These are phyloP conservation scores for Drosophila navojoa DNA, from an alignment of 1,140 invertebrate genomes.

Conservation along the genomic window DNA sequence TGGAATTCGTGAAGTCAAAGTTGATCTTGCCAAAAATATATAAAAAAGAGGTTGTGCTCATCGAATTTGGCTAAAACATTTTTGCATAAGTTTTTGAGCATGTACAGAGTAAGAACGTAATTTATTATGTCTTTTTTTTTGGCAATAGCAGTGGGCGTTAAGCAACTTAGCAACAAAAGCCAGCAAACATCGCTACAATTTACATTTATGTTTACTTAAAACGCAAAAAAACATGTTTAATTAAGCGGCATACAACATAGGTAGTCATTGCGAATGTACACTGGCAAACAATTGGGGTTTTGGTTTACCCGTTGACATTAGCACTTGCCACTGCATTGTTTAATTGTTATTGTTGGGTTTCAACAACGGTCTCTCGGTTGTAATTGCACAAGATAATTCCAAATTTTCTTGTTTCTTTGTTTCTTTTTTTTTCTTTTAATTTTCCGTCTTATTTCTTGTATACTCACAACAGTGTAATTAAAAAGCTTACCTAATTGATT, in stretches of 20 bases:
- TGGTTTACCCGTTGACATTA: constrained; percentile 48
- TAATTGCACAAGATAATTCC: constrained; percentile 72
- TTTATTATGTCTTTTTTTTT: constrained; percentile 39
- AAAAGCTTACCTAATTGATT: constrained; percentile 54
- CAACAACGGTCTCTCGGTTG: constrained; percentile 44
- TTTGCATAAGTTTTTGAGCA: constrained; percentile 54
- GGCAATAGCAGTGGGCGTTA: constrained; percentile 39
- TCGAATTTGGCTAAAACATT: constrained; percentile 16
- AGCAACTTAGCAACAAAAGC: neutral
- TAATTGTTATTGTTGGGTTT: constrained; percentile 47
- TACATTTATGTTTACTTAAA: constrained; percentile 35
- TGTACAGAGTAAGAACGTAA: constrained; percentile 47
- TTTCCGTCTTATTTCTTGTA: neutral
- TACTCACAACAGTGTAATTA: constrained; percentile 33
- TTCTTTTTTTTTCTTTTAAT: neutral
- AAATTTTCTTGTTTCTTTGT: constrained; percentile 30
- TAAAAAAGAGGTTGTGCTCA: neutral
- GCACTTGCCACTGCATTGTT: constrained; percentile 42
- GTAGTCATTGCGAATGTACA: constrained; percentile 4
- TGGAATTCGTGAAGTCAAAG: constrained; percentile 1
- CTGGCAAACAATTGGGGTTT: constrained; percentile 23
- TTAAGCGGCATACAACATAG: constrained; percentile 20
- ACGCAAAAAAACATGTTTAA: constrained; percentile 42
- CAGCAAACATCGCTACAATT: neutral
- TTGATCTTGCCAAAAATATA: constrained; percentile 19